A percentile compares a stretch with the other conserved stretches of the same genome.
Evolutionary conservation across 2,888 invertebrate genomes (phyloP).

Genomic region (Dicyrtomina minuta): DNA sequence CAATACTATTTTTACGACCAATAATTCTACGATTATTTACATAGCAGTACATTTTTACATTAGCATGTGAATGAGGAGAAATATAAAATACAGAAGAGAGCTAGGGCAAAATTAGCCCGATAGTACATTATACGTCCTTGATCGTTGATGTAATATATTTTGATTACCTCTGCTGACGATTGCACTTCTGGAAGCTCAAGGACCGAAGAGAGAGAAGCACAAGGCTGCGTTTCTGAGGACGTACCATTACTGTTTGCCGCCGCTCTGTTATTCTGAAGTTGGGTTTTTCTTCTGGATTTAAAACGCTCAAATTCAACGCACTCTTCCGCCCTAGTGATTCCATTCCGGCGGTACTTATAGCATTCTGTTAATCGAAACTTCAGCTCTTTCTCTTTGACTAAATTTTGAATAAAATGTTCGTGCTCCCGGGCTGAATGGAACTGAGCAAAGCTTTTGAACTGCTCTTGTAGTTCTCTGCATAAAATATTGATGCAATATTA

Average conservation of each 20-base stretch:
- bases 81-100: not conserved
- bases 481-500: not conserved
- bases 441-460: slow-evolving; percentile 80
- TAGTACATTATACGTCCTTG: too few species aligned
- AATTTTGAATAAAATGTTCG: slow-evolving; percentile 72
- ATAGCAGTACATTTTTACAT: not conserved
- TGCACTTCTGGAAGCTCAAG: slow-evolving; percentile 13
- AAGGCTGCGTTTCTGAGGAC: not conserved
- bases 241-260: not conserved
- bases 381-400: slow-evolving; percentile 82
- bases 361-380: slow-evolving; percentile 79
- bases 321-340: slow-evolving; percentile 63
- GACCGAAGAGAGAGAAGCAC: not conserved
- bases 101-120: too few species aligned
- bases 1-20: too few species aligned
- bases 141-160: not conserved
- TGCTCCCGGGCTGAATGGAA: slow-evolving; percentile 85
- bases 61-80: not conserved
- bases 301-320: slow-evolving; percentile 48
- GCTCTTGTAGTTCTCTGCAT: slow-evolving; percentile 73
- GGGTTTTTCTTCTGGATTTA: slow-evolving; percentile 29
- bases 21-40: not conserved
- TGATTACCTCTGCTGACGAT: slow-evolving; percentile 1
- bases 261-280: slow-evolving; percentile 10
- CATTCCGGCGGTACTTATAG: slow-evolving; percentile 79